Conservation (phyloP, 2,113 vertebrate species). For the human region GRCh38 chr20:37932001-37932500, state of each 20-base stretch:
- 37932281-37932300: not conserved
- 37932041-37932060: not conserved
- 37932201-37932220: not conserved
- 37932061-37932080: not conserved
- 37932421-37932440: not conserved
- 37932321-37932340: not conserved
- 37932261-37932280: not conserved
- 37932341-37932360: accelerated
- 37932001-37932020: not conserved
- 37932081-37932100: not conserved
- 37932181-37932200: accelerated
- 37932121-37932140: not conserved
- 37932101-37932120: not conserved
- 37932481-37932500: not conserved
- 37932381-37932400: not conserved
- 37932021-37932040: not conserved
- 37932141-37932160: not conserved
- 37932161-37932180: not conserved
- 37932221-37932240: not conserved
- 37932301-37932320: accelerated
- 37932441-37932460: not conserved
- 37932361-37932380: not conserved
- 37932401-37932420: not conserved
- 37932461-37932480: too few relatives aligned
- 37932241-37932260: not conserved